Evolutionary conservation across 2,888 invertebrate genomes (phyloP).

Genomic region (Mermis nigrescens): DNA sequence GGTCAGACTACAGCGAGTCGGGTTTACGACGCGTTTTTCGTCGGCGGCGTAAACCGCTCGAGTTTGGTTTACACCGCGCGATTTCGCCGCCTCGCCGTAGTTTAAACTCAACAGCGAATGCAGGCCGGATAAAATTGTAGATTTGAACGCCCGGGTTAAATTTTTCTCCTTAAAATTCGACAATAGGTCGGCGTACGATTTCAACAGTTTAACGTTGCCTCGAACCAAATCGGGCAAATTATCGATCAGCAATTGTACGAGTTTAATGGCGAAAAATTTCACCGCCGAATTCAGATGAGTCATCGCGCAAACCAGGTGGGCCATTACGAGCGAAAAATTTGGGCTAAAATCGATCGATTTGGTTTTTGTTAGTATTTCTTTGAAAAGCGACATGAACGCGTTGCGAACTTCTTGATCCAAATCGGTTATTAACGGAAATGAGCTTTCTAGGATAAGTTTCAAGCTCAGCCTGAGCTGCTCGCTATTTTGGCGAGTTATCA

Average conservation of each 20-base stretch:
- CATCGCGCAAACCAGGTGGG: constrained; percentile 33
- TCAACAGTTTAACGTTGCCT: background rate
- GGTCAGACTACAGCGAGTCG: background rate
- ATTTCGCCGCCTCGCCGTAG: background rate
- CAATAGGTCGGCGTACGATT: background rate
- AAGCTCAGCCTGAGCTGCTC: constrained; percentile 44
- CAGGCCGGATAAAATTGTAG: background rate
- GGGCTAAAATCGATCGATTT: constrained; percentile 18
- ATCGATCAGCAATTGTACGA: background rate
- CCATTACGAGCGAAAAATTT: constrained; percentile 28
- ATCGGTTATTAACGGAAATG: constrained; percentile 28
- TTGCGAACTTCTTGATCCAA: background rate
- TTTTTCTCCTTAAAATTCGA: background rate
- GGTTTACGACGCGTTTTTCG: background rate
- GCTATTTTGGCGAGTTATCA: constrained; percentile 37
- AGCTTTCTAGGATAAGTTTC: constrained; percentile 47
- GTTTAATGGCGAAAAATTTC: background rate
- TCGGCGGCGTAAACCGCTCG: background rate
- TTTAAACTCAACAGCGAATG: background rate
- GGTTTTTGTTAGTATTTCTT: background rate
- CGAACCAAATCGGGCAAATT: background rate
- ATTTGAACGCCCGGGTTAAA: background rate
- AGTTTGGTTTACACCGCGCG: background rate
- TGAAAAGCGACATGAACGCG: background rate
- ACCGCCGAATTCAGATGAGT: constrained; percentile 25